These are phyloP conservation scores for Passer domesticus DNA, from an alignment of 2,113 vertebrate species.

Conservation along the genomic window DNA sequence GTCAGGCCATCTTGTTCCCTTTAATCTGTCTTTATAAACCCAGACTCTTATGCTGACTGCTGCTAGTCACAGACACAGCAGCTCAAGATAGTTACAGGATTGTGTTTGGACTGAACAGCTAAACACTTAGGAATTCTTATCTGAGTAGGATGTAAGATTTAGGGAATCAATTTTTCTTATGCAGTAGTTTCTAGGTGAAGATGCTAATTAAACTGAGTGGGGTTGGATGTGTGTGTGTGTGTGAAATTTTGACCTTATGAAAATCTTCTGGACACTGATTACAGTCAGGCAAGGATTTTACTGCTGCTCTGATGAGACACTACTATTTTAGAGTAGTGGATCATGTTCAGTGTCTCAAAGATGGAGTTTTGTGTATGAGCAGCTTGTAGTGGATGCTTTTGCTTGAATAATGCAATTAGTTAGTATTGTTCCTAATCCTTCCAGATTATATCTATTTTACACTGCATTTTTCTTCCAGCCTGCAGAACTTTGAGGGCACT, in stretches of 20 bases:
- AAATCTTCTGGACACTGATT: not conserved
- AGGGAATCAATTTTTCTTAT: not conserved
- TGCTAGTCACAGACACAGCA: not conserved
- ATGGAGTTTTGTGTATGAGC: accelerated
- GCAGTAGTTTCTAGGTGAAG: not conserved
- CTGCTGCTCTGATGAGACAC: not conserved
- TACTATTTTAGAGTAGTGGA: not conserved
- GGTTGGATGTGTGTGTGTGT: not conserved
- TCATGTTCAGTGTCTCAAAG: not conserved
- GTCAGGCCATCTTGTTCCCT: not conserved
- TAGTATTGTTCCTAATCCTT: not conserved
- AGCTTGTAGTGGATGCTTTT: not conserved
- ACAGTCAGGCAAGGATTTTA: not conserved
- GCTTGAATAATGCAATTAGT: not conserved
- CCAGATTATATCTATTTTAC: not conserved
- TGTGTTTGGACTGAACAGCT: not conserved
- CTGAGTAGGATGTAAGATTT: not conserved
- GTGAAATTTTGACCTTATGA: not conserved
- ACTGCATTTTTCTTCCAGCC: not conserved
- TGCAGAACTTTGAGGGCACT: not conserved
- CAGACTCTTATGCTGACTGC: not conserved
- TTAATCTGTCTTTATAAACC: not conserved
- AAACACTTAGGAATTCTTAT: not conserved
- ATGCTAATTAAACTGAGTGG: not conserved
- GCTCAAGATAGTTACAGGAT: not conserved